Percentiles rank a stretch among this genome's conserved stretches.
Conservation (phyloP, 2,113 vertebrate genomes). For the Paratilapia polleni region DNA sequence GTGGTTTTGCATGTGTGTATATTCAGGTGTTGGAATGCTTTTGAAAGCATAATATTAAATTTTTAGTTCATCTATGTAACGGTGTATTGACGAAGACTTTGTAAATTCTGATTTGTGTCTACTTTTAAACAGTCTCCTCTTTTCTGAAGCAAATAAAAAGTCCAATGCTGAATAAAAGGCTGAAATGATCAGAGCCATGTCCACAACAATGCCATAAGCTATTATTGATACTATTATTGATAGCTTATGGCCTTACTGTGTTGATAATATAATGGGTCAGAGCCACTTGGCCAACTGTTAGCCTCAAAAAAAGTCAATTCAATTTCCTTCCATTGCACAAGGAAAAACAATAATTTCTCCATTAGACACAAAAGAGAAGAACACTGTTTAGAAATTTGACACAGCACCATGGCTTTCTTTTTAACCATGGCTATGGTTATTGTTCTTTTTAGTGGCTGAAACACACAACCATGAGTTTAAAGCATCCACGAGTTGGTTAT, state of each 20-base stretch:
- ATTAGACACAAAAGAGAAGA: background rate
- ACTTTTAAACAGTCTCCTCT: too few relatives aligned
- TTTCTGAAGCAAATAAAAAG: too few relatives aligned
- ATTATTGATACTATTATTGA: background rate
- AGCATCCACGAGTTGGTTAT: background rate
- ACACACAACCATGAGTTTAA: background rate
- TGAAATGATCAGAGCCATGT: background rate
- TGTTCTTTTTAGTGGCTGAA: background rate
- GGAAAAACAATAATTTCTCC: background rate
- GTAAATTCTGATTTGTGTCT: too few relatives aligned
- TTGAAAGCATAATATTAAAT: too few relatives aligned
- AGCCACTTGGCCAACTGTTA: background rate
- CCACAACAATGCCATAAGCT: background rate
- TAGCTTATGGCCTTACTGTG: background rate
- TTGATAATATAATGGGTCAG: background rate
- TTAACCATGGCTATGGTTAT: constrained; percentile 15
- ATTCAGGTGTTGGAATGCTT: too few relatives aligned
- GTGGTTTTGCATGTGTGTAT: too few relatives aligned
- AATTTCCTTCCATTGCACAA: background rate
- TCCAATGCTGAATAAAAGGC: background rate
- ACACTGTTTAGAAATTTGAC: background rate
- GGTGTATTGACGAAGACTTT: too few relatives aligned
- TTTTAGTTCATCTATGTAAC: too few relatives aligned
- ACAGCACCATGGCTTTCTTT: background rate
- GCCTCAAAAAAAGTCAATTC: background rate